These are phyloP conservation scores for Parascotia fuliginaria DNA, from an alignment of 2,888 invertebrate genomes.

Conservation along the genomic window DNA sequence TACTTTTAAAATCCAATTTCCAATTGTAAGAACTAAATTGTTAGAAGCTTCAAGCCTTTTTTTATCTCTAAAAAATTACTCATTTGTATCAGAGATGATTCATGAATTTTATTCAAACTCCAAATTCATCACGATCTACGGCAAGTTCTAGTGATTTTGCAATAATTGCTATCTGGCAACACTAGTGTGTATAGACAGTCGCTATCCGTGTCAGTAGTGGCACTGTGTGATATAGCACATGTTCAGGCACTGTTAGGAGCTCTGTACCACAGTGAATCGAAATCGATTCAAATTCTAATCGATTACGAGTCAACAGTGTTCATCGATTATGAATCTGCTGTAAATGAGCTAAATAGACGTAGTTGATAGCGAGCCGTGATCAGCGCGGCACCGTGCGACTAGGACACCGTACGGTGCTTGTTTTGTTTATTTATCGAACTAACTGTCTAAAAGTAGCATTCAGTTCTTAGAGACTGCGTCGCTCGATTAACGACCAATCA, in stretches of 20 bases:
- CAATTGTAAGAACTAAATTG: too few relatives aligned
- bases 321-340: slow-evolving; percentile 41
- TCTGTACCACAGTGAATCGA: slow-evolving; percentile 16
- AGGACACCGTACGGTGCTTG: slow-evolving; percentile 55
- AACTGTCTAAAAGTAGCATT: too few relatives aligned
- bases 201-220: slow-evolving; percentile 44
- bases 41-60: too few relatives aligned
- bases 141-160: not conserved
- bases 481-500: too few relatives aligned
- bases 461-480: too few relatives aligned
- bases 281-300: not conserved
- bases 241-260: slow-evolving; percentile 19
- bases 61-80: too few relatives aligned
- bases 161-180: not conserved
- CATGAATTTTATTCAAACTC: not conserved
- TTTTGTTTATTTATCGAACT: slow-evolving; percentile 61
- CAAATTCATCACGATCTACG: not conserved
- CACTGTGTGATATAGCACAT: slow-evolving; percentile 45
- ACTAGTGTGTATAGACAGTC: slow-evolving; percentile 43
- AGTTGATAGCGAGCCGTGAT: slow-evolving; percentile 27
- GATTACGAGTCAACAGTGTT: slow-evolving; percentile 7
- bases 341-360: slow-evolving; percentile 54
- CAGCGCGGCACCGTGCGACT: slow-evolving; percentile 42
- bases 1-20: too few relatives aligned
- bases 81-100: too few relatives aligned